Base-by-base conservation (phyloP, 2,888 invertebrate genomes). In the Ashinkailepas kermadecensis region DNA sequence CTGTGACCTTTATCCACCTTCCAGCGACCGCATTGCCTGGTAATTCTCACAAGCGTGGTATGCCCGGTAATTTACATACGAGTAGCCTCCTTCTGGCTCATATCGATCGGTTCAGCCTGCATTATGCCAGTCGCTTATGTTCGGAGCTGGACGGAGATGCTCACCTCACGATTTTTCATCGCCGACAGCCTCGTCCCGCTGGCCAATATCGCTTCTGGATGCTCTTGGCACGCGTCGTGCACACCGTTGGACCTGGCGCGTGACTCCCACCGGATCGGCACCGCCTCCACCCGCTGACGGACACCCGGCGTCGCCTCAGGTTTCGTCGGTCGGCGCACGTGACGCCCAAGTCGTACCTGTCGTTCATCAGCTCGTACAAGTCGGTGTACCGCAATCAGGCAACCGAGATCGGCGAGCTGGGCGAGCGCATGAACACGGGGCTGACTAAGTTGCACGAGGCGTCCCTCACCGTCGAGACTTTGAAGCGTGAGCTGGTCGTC, bases 311-410 rank as follows among this genome's bases (percentile, higher is more conserved):
- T 39, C 39, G 39, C 39, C 39, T 39, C 85, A 90, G 96, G 85
- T 97, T 94, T 88, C 92, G 97, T 23, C 91, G 98, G 85, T 95
- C 97, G 57, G 96, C 97, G 39, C 97, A 97, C 86, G 98, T 98
- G 2, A 98, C 98, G 4, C 98, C 98, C 13, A 98, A 98, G 88
- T 97, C 97, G 0, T 98, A 97, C 87, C 89, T 98, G 39, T 97
- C 95, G 86, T 98, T 98, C 87, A 94, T 98, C 84, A 93, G 93
- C 23, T 97, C 97, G 59, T 98, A 98, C 88, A 98, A 98, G 88
- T 93, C 93, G 82, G 96, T 98, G 85, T 98, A 98, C 87, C 92
- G 92, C 84, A 91, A 92, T 87, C 97, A 96, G 88, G 93, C 94
- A 86, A 92, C 92, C 85, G 96, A 97, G 87, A 90, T 98, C 58